Evolutionary conservation across 1,140 invertebrate genomes (phyloP), one percentile per base, ranked within the genome.

Genomic region (Akabosia matsudoensis): DNA sequence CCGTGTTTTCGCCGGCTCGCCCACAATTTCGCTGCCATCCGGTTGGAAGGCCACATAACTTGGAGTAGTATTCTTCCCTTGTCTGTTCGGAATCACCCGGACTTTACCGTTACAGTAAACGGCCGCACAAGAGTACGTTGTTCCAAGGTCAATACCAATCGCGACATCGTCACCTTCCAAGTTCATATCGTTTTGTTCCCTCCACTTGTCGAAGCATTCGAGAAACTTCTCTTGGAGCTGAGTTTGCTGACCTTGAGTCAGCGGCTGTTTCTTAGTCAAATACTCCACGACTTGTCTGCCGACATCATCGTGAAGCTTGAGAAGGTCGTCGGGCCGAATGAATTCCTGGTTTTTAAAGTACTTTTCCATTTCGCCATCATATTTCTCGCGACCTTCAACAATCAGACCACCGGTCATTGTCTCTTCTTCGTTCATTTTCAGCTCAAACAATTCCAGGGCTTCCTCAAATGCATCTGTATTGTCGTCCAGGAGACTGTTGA

Each of bases 71-170:
- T 13, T 75, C 26, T 73, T 70, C 24, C 37, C 77, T n/a, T 33
- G 0, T 30, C 24, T 51, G 31, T 77, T 77, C 4, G 73, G 73
- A 33, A 78, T 75, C 1, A 78, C 30, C 1, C 4, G 22, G 18
- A 76, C 52, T 7, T 34, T 73, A 1, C 74, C 74, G 0, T 61
- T 26, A 4, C 14, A 14, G 30, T 67, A 79, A n/a, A 97, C 91
- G 33, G 95, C 94, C 28, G 98, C 93, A 86, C 96, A 98, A 0
- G 96, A 98, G 85, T 97, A 97, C 45, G 97, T 98, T 56, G 97
- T 98, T 31, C 96, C 96, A 84, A 98, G 88, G 88, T 98, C 97
- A 82, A 98, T 97, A 82, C 96, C 96, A 82, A 98, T 96, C 0
- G 77, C 74, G 16, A 67, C 26, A 16, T n/a, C 56, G 1, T 67